Evolutionary conservation across 2,888 invertebrate species (phyloP).

Genomic region (Lasioglossum malachurum): DNA sequence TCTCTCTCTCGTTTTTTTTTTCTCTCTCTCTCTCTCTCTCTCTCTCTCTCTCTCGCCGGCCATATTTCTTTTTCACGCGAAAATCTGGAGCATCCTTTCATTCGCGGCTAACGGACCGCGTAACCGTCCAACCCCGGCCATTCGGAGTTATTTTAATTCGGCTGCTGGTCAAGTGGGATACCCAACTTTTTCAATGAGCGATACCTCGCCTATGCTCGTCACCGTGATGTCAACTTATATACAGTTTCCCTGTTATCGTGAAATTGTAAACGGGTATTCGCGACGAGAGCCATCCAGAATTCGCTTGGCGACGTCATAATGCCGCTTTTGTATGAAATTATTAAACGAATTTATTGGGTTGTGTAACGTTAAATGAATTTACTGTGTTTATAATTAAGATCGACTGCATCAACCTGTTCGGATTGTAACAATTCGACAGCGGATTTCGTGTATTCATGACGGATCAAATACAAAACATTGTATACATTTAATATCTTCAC

Average conservation of each 20-base stretch:
- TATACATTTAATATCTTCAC: background rate
- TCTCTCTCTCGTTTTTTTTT: background rate
- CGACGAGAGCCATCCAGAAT: background rate
- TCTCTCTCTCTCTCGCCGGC: background rate
- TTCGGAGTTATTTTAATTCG: constrained; percentile 3
- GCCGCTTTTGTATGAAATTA: background rate
- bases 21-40: too few species aligned
- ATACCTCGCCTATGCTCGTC: background rate
- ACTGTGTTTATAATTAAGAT: background rate
- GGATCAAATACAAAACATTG: background rate
- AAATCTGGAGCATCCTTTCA: constrained; percentile 16
- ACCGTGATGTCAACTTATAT: background rate
- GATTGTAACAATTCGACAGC: background rate
- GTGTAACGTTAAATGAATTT: background rate
- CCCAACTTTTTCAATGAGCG: background rate
- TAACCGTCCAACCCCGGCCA: background rate
- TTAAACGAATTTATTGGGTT: background rate
- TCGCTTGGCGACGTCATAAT: background rate
- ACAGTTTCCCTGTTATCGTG: background rate
- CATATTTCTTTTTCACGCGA: background rate
- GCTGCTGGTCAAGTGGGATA: background rate
- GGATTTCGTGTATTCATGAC: background rate
- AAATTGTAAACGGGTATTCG: background rate
- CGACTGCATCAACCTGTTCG: background rate
- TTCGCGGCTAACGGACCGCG: background rate